Evolutionary conservation across 2,888 invertebrate species (phyloP).

Genomic region (Crioceris asparagi): DNA sequence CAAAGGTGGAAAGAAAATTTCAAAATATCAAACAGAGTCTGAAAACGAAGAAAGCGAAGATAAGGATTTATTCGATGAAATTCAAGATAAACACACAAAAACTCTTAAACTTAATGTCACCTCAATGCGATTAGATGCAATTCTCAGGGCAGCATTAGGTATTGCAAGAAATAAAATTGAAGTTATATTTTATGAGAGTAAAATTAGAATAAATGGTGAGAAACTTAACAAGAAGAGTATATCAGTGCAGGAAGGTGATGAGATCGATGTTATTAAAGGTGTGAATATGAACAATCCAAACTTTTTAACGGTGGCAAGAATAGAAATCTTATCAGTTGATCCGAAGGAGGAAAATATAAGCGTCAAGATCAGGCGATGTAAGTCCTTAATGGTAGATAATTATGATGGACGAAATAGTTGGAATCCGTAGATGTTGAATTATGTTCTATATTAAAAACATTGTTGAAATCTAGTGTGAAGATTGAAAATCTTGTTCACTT

Average conservation of each 20-base stretch:
- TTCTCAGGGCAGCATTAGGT: constrained; percentile 58
- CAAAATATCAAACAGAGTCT: constrained; percentile 38
- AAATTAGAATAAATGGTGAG: constrained; percentile 67
- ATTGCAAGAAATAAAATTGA: constrained; percentile 73
- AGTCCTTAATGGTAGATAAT: constrained; percentile 61
- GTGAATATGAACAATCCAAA: constrained; percentile 55
- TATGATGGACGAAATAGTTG: constrained; percentile 36
- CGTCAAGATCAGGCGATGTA: constrained; percentile 56
- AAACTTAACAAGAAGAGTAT: constrained; percentile 67
- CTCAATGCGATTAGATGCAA: constrained; percentile 58
- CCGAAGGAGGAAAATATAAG: constrained; percentile 46
- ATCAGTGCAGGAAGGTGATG: constrained; percentile 56
- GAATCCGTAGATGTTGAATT: constrained; percentile 3
- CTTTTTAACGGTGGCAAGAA: constrained; percentile 56
- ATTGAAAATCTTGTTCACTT: no score
- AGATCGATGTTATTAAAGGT: constrained; percentile 66
- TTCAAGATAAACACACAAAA: constrained; percentile 48
- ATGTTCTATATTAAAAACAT: background rate
- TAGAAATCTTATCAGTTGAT: constrained; percentile 49
- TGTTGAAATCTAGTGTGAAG: no score
- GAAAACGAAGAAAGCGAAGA: constrained; percentile 41
- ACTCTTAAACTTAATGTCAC: constrained; percentile 50
- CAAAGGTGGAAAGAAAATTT: constrained; percentile 22
- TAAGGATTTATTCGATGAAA: constrained; percentile 39
- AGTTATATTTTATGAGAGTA: constrained; percentile 67